Conservation (phyloP, 2,113 vertebrate genomes). For the Nymphicus hollandicus region DNA sequence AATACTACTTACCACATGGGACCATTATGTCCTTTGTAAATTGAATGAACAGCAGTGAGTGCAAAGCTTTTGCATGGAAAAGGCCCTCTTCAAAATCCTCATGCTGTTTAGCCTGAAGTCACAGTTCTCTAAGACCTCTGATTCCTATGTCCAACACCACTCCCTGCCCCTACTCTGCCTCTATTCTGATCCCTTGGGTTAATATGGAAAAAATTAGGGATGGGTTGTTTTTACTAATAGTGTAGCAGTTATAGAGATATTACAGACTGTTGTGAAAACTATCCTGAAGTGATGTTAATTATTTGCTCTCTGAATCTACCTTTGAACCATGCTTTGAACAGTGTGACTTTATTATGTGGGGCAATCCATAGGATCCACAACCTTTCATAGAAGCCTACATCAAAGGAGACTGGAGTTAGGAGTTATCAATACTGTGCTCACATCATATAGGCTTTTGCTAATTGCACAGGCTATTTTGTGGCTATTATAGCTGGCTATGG, state of each 20-base stretch:
- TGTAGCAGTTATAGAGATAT: background rate
- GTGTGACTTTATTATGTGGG: background rate
- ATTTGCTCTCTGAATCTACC: background rate
- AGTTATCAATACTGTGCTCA: background rate
- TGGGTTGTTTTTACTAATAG: background rate
- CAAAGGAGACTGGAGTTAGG: background rate
- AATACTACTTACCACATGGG: background rate
- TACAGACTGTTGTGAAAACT: background rate
- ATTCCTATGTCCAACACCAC: background rate
- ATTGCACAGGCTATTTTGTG: background rate
- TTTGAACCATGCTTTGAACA: background rate
- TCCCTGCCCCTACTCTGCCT: background rate
- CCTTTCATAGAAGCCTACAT: background rate
- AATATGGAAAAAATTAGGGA: background rate
- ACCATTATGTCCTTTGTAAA: background rate
- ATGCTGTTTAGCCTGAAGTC: background rate
- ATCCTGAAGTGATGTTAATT: background rate
- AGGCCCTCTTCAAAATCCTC: background rate
- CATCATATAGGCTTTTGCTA: background rate
- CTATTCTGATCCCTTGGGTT: background rate
- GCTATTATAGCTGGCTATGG: background rate
- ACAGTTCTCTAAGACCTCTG: background rate
- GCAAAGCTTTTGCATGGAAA: background rate
- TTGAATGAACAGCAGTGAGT: background rate
- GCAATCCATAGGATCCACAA: background rate